Base-by-base conservation (phyloP, 2,888 invertebrate species). In the Pristionchus exspectatus region DNA sequence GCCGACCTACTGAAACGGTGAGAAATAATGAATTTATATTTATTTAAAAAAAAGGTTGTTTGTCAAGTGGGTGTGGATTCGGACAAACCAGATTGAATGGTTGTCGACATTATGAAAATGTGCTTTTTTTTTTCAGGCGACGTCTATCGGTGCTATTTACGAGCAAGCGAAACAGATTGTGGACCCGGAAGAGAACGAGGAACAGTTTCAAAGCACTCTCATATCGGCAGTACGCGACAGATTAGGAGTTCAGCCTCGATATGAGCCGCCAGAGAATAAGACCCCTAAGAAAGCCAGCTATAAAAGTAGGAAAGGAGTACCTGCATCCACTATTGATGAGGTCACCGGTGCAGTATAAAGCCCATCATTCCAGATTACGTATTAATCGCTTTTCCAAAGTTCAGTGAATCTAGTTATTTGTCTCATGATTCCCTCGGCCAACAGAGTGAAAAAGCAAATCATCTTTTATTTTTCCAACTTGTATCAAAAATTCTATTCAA, bases 91-190 rank as follows among this genome's bases (percentile, higher is more conserved):
- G 44, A 3, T 5, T 44, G 44, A 44, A 44, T 44, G 9, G 44
- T 44, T 9, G 9, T 5, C 9, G 9, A 5, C 4, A 5, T 44
- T 44, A 44, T 44, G 9, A 44, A 44, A 44, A 44, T 44, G 9
- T 44, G n/a, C n/a, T n/a, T 50, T 33, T 72, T 18, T 1, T 16
- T 4, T 81, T 5, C 81, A 81, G 81, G n/a, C 81, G 81, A 54
- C 81, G 1, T 81, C 81, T 16, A 81, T 81, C 50, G 81, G 81
- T 9, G 81, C 81, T 5, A 44, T 81, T 50, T 81, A 50, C 50
- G 81, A 81, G 54, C 44, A 81, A 44, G 81, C 81, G 4, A 50
- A 50, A 9, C 81, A 81, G 54, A 81, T 81, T n/a, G 50, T 81
- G 21, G 27, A 81, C 21, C 81, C 81, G 2, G 81, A 44, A 44